Base-by-base conservation (phyloP, 37 sponge, comb jelly and placozoan species). In the Aplysina aerophoba region DNA sequence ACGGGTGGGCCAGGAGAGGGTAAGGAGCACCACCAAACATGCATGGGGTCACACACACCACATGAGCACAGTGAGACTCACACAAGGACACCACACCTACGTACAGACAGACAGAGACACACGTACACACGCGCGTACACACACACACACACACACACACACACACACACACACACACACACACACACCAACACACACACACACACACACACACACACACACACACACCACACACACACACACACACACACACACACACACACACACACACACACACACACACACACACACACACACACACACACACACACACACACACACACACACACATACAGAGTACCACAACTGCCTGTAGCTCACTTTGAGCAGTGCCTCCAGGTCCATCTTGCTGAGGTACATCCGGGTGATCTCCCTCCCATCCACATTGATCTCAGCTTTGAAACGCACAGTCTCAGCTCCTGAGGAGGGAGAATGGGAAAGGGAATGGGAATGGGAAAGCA, bases 391-490 rank as follows among this genome's bases (percentile, higher is more conserved):
- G 28, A 95, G 55, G 54, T 95, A 90, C 0, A 83, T 55, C 38
- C 90, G 81, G 8, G 97, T 85, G 35, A 97, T 85, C 56, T 97
- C 97, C 24, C 91, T 83, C 13, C 97, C 97, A 82, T 97, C 97
- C 79, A 97, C 93, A 73, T 97, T 92, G 56, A 97, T 87, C 63
- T 97, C 97, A 38, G 97, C 97, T 84, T 97, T 97, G 81, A 97
- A 97, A 14, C 95, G 81, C 1, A 97, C 89, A 55, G 85, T 83
- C 65, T 97, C 95, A 75, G 97, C 93, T 38, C 96, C 95, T 94
- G 44, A 44, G 50, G 50, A 8, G 50, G 8, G 8, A 44, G 8
- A 44, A 8, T 44, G 50, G 8, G 50, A 44, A 44, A 11, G 50
- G 50, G 50, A 44, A 44, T 44, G 8, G 8, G 50, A 44, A 44